A percentile compares a stretch with the other conserved stretches of the same genome.
Conservation (phyloP, 2,888 invertebrate species). For the Anodontia alba region DNA sequence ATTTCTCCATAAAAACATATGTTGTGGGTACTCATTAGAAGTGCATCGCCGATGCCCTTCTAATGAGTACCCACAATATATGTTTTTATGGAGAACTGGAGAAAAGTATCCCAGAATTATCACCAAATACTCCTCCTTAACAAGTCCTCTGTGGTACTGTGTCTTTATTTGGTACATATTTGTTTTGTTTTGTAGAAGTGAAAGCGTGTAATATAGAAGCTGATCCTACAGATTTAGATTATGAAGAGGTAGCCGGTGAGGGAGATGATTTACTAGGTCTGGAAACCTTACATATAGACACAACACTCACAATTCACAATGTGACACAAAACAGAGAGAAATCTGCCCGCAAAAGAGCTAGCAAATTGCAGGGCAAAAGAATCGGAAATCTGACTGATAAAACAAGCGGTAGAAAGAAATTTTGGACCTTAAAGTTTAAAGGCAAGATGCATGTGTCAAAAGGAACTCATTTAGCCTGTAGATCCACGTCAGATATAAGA, state of each 20-base stretch:
- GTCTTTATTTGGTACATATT: no score
- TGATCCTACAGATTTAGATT: slow-evolving; percentile 50
- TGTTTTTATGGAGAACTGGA: no score
- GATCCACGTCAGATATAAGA: slow-evolving; percentile 39
- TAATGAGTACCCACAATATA: no score
- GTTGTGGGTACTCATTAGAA: no score
- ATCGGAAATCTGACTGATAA: slow-evolving; percentile 13
- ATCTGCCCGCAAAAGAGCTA: slow-evolving; percentile 17
- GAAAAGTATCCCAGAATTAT: no score
- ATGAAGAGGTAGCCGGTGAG: slow-evolving; percentile 53
- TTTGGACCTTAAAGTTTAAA: slow-evolving; percentile 75
- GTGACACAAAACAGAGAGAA: slow-evolving; percentile 1
- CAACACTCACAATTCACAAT: slow-evolving; percentile 23
- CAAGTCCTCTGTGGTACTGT: no score
- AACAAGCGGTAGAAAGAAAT: slow-evolving; percentile 63
- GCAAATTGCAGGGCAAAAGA: slow-evolving; percentile 19
- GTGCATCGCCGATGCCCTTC: no score
- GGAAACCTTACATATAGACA: slow-evolving; percentile 20
- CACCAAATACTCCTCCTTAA: no score
- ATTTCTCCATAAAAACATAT: no score
- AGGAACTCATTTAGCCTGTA: slow-evolving; percentile 25
- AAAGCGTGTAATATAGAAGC: slow-evolving; percentile 30
- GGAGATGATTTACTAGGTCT: slow-evolving; percentile 39
- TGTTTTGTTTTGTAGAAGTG: slow-evolving; percentile 41
- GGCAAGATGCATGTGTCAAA: slow-evolving; percentile 69